Conservation (phyloP, 2,888 invertebrate genomes). For the Cataglyphis altisquamis region DNA sequence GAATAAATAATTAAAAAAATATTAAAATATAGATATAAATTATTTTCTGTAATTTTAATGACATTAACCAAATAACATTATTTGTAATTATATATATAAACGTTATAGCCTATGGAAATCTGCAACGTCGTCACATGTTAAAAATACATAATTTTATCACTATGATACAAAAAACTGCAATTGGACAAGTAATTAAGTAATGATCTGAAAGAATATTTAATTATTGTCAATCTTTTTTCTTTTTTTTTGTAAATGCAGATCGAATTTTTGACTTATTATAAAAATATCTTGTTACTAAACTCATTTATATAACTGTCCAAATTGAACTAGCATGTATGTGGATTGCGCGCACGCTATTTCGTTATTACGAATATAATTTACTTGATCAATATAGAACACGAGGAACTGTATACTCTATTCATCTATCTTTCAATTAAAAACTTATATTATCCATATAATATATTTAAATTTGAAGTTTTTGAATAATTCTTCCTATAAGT, state of each 20-base stretch:
- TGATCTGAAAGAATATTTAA: slow-evolving; percentile 41
- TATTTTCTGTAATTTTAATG: slow-evolving; percentile 29
- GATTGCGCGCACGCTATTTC: slow-evolving; percentile 46
- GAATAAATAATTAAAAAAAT: slow-evolving; percentile 24
- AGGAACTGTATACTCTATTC: slow-evolving; percentile 49
- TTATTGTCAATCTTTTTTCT: slow-evolving; percentile 67
- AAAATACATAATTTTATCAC: slow-evolving; percentile 49
- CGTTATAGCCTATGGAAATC: slow-evolving; percentile 36
- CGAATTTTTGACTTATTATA: slow-evolving; percentile 61
- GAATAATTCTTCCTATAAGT: slow-evolving; percentile 15
- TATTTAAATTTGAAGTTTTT: slow-evolving; percentile 28
- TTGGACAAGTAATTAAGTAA: slow-evolving; percentile 38
- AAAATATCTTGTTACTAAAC: slow-evolving; percentile 68
- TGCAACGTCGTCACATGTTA: slow-evolving; percentile 28
- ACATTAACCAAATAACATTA: neutral
- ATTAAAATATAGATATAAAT: slow-evolving; percentile 30
- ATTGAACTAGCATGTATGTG: slow-evolving; percentile 44
- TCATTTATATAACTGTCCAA: slow-evolving; percentile 46
- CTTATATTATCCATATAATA: slow-evolving; percentile 30
- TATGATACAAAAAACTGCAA: slow-evolving; percentile 45
- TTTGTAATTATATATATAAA: slow-evolving; percentile 25
- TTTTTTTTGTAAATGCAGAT: slow-evolving; percentile 70
- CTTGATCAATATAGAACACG: slow-evolving; percentile 44
- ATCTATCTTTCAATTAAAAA: slow-evolving; percentile 2
- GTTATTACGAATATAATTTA: slow-evolving; percentile 50